These are phyloP conservation scores for Melopsittacus undulatus DNA, from an alignment of 2,797 vertebrate species.

Conservation along the genomic window DNA sequence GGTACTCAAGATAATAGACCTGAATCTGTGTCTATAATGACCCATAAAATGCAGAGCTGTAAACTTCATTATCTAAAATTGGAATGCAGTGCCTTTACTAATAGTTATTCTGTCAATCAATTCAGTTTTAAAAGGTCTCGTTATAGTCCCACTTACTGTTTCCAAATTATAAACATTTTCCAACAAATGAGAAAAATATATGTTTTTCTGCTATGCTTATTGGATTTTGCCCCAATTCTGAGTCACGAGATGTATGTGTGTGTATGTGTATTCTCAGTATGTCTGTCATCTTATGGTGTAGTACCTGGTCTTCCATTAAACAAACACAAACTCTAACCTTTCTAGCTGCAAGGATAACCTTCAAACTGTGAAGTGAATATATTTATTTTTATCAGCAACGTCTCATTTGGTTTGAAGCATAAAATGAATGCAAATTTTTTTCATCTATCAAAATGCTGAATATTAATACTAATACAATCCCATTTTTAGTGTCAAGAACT, in stretches of 20 bases:
- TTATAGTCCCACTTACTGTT: background rate
- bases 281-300: background rate
- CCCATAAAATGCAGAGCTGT: background rate
- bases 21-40: background rate
- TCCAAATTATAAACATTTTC: background rate
- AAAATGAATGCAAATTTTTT: conserved; percentile 22
- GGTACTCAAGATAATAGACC: background rate
- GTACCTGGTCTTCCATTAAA: conserved; percentile 4
- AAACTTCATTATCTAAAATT: background rate
- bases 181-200: background rate
- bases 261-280: background rate
- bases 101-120: background rate
- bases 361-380: conserved; percentile 18
- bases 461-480: conserved; percentile 23
- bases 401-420: conserved; percentile 32
- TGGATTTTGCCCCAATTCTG: background rate
- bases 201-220: background rate
- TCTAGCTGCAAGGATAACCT: conserved; percentile 42
- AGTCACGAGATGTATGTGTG: background rate
- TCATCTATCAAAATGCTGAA: conserved; percentile 20
- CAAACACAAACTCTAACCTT: conserved; percentile 28
- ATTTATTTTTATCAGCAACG: conserved; percentile 23
- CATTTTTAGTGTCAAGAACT: background rate
- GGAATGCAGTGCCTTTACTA: background rate
- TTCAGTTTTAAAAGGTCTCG: background rate